Evolutionary conservation across 1,140 invertebrate species (phyloP).

Genomic region (Drosophila kepulauana): DNA sequence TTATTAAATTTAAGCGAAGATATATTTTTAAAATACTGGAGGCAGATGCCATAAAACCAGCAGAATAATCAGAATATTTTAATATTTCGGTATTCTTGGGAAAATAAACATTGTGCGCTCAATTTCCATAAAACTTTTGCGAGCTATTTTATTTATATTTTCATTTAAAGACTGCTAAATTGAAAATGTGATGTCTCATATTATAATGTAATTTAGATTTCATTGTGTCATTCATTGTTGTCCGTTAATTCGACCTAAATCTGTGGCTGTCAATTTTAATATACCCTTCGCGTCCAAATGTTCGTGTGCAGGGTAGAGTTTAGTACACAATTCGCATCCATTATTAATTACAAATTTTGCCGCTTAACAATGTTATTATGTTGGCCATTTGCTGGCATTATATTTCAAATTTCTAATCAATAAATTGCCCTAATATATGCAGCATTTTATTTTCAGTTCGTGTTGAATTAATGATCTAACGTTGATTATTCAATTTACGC

Average conservation of each 20-base stretch:
- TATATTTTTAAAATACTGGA: neutral
- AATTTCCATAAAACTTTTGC: neutral
- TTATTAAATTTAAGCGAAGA: constrained; percentile 27
- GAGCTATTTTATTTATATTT: neutral
- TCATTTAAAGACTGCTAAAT: neutral
- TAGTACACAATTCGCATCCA: neutral
- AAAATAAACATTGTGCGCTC: neutral
- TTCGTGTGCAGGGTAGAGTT: neutral
- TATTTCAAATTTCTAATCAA: constrained; percentile 32
- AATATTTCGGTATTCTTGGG: neutral
- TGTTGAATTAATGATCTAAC: constrained; percentile 30
- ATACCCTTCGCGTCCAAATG: neutral
- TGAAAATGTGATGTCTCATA: no score
- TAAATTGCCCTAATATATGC: neutral
- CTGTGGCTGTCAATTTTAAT: no score
- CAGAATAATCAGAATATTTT: neutral
- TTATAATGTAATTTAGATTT: no score
- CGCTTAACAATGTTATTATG: constrained; percentile 1
- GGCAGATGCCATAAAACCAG: neutral
- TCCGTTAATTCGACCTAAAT: no score
- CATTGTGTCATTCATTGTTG: no score
- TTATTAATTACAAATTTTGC: constrained; percentile 2
- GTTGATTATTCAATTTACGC: constrained; percentile 29
- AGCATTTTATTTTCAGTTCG: neutral
- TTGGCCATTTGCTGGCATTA: neutral